Evolutionary conservation across 2,888 invertebrate genomes (phyloP), one percentile per base, ranked within the genome.

Genomic region (Monopis laevigella): DNA sequence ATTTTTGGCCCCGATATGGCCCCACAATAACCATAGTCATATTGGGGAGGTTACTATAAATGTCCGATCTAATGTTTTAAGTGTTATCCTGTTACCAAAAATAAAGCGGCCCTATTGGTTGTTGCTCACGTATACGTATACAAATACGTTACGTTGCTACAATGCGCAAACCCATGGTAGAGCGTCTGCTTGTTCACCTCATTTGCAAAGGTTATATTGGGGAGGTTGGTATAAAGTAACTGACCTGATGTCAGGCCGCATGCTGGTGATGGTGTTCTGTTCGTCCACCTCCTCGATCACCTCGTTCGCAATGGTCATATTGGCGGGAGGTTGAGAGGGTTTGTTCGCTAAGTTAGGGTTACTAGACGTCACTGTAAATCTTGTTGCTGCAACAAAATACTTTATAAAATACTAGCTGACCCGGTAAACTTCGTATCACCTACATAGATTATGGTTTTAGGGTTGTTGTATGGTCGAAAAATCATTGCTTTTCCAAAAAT

Each of bases 251-350:
- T 59, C 78, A 1, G 69, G 84, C 63, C 57, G 78, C 73, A 86
- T 85, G 32, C 92, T 92, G 3, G 88, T 90, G 44, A 92, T 88
- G 7, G 92, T 93, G 54, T 86, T 82, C 63, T 93, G 92, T 57
- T 93, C 93, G 56, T 93, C 93, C 1, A 89, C 86, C 65, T 89
- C 88, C 58, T 89, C 88, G 46, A 89, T 89, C 11, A 89, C 85
- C 54, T 90, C 88, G 55, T 88, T 86, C 0, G 88, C 84, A 10
- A 89, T 85, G 53, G 87, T 83, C 82, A 86, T 84, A 51, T 84
- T 86, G 49, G 83, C 84, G 3, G 56, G 62, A 16, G 58, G 65
- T 5, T 68, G 48, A 1, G 67, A 59, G 4, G 74, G 69, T 46
- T 78, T 80, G 46, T 78, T 78, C 2, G 74, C 64, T 1, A 39